Percentiles rank a stretch among this genome's conserved stretches.
Evolutionary conservation across 1,140 invertebrate genomes (phyloP).

Genomic region (Aricia agestis): DNA sequence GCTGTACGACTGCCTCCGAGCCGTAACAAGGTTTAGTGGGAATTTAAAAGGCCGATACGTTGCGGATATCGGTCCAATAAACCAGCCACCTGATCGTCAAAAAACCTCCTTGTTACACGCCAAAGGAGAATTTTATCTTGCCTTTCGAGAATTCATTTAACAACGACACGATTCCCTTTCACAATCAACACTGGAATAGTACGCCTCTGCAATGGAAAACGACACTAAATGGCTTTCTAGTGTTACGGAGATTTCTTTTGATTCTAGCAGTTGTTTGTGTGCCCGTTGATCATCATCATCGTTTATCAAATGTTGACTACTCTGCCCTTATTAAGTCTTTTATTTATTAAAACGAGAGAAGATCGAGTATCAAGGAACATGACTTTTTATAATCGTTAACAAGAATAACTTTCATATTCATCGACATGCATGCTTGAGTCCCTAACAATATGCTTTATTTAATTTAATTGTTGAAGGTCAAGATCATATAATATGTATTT

Average conservation of each 20-base stretch:
- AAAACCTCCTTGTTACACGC: neutral
- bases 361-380: no score
- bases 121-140: neutral
- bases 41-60: slow-evolving; percentile 14
- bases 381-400: no score
- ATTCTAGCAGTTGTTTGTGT: neutral
- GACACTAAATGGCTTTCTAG: slow-evolving; percentile 7
- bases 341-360: no score
- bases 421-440: no score
- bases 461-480: no score
- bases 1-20: neutral
- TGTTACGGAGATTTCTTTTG: neutral
- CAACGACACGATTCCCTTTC: neutral
- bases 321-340: no score
- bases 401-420: no score
- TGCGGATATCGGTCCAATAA: slow-evolving; percentile 2
- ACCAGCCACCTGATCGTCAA: slow-evolving; percentile 7
- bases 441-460: no score
- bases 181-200: neutral
- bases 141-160: slow-evolving; percentile 8
- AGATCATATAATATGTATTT: no score
- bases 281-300: neutral
- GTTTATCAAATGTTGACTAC: no score
- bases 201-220: slow-evolving; percentile 8
- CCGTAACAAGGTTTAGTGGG: neutral